A percentile compares a stretch with the other conserved stretches of the same genome.
Evolutionary conservation across 2,113 vertebrate genomes (phyloP).

Genomic region (Mus pahari): DNA sequence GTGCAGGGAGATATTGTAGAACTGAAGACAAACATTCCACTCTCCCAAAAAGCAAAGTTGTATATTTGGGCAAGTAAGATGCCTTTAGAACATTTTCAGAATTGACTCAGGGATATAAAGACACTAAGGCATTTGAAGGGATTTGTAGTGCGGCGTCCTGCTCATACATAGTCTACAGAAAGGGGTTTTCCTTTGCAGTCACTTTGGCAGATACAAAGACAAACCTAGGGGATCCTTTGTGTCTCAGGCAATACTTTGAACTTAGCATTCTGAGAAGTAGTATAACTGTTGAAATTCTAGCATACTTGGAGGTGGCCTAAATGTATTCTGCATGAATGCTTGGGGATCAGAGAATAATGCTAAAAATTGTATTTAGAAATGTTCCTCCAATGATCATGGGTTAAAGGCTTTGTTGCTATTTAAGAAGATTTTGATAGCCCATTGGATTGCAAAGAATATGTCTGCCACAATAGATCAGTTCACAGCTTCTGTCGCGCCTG

Average conservation of each 20-base stretch:
- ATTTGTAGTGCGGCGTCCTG: too few species aligned
- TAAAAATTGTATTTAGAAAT: background rate
- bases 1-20: background rate
- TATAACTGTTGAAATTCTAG: background rate
- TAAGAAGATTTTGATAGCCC: background rate
- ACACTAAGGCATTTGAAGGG: background rate
- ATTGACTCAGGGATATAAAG: background rate
- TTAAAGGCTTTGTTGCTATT: background rate
- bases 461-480: background rate
- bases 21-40: background rate
- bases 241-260: background rate
- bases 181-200: background rate
- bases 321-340: too few species aligned
- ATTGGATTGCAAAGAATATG: background rate
- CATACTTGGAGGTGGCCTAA: background rate
- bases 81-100: background rate
- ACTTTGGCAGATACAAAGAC: background rate
- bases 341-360: too few species aligned
- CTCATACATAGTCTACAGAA: background rate
- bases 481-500: too few species aligned
- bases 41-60: background rate
- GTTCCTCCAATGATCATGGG: background rate
- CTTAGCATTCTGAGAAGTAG: background rate
- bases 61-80: background rate
- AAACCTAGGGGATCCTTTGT: background rate